Percentiles rank a stretch among this genome's conserved stretches.
Conservation (phyloP, 2,113 vertebrate genomes). For the Aramus guarauna region DNA sequence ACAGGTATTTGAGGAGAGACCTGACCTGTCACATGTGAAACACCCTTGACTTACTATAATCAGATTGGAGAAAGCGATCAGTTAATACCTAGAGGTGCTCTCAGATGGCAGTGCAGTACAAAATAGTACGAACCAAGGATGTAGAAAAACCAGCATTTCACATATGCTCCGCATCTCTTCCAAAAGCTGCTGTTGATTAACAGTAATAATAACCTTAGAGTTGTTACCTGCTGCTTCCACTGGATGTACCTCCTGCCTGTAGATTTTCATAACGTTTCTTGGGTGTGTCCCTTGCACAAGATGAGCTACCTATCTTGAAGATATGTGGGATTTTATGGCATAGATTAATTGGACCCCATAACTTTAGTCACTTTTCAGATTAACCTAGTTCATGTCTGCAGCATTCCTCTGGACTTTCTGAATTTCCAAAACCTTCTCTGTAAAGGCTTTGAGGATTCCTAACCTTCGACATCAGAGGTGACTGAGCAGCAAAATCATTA, state of each 20-base stretch:
- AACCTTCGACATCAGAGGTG: background rate
- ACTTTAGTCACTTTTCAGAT: background rate
- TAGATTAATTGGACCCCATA: background rate
- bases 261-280: background rate
- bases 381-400: background rate
- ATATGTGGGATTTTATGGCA: background rate
- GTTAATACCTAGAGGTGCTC: background rate
- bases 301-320: background rate
- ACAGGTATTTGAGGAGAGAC: background rate
- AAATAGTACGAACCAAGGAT: rapidly evolving
- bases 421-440: background rate
- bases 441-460: background rate
- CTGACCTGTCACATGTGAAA: background rate
- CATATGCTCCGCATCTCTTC: background rate
- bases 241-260: background rate
- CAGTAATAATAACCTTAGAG: background rate
- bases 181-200: background rate
- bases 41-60: background rate
- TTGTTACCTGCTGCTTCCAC: background rate
- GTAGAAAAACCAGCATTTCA: background rate
- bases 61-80: background rate
- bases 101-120: background rate
- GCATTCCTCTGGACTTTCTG: background rate
- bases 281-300: background rate
- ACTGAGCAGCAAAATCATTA: background rate